Conservation (phyloP, 2,888 invertebrate genomes). For the Rambutsinella grinnellia region DNA sequence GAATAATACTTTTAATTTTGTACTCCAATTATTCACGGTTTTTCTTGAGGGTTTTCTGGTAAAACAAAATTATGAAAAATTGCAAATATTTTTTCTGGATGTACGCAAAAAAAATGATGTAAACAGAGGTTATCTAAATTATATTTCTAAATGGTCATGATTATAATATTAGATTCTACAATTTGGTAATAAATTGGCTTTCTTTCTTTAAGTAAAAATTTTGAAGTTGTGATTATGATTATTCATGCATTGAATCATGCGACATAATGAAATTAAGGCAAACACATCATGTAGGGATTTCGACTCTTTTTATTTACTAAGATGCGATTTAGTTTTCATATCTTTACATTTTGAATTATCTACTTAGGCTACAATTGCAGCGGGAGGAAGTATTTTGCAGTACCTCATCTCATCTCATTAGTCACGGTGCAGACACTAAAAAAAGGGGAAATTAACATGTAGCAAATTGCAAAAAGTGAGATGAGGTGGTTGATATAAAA, state of each 20-base stretch:
- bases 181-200: conserved; percentile 46
- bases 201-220: conserved; percentile 18
- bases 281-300: too few species aligned
- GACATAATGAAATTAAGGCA: neutral
- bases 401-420: neutral
- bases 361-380: too few species aligned
- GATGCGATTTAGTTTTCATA: neutral
- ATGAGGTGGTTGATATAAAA: neutral
- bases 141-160: neutral
- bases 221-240: neutral
- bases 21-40: conserved; percentile 25
- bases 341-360: too few species aligned
- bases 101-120: too few species aligned
- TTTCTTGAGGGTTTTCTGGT: conserved; percentile 14
- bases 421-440: neutral
- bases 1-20: conserved; percentile 48
- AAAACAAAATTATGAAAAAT: conserved; percentile 12
- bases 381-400: too few species aligned
- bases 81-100: conserved; percentile 10
- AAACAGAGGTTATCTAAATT: neutral
- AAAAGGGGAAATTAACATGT: neutral
- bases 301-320: neutral
- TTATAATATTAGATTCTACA: neutral
- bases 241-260: neutral
- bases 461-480: neutral